Conservation (phyloP, 2,797 vertebrate genomes). For the Cyclopterus lumpus region DNA sequence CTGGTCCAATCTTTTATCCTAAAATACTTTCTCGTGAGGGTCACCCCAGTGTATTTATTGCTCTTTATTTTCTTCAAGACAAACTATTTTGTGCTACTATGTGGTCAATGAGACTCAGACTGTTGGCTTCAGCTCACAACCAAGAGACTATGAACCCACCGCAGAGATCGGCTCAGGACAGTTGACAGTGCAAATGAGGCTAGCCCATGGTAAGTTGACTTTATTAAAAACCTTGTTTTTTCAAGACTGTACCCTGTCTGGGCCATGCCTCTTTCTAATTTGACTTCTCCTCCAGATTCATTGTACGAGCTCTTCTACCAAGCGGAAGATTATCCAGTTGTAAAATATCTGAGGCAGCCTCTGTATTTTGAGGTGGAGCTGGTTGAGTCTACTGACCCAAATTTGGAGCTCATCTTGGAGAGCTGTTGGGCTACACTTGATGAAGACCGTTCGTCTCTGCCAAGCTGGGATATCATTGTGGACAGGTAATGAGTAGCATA, state of each 20-base stretch:
- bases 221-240: not conserved
- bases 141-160: conserved; percentile 39
- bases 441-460: conserved; percentile 63
- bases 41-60: rapidly evolving
- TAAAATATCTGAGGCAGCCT: conserved; percentile 72
- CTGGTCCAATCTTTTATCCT: rapidly evolving
- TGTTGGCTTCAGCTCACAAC: conserved; percentile 58
- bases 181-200: conserved; percentile 74
- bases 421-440: conserved; percentile 83
- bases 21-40: not conserved
- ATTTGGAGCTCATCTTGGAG: conserved; percentile 79
- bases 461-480: conserved; percentile 84
- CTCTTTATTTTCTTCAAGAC: conserved; percentile 66
- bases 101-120: conserved; percentile 62
- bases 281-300: conserved; percentile 56
- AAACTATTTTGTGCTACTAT: conserved; percentile 80
- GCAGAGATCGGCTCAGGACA: conserved; percentile 74
- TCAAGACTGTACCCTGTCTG: not conserved
- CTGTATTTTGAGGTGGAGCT: conserved; percentile 83
- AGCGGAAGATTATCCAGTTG: conserved; percentile 77
- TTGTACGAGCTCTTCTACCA: conserved; percentile 72
- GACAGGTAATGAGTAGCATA: conserved; percentile 64
- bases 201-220: conserved; percentile 60
- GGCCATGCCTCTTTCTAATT: not conserved
- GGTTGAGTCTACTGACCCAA: conserved; percentile 68